A percentile compares a stretch with the other conserved stretches of the same genome.
Evolutionary conservation across 2,888 invertebrate species (phyloP).

Genomic region (Zygaena filipendulae): DNA sequence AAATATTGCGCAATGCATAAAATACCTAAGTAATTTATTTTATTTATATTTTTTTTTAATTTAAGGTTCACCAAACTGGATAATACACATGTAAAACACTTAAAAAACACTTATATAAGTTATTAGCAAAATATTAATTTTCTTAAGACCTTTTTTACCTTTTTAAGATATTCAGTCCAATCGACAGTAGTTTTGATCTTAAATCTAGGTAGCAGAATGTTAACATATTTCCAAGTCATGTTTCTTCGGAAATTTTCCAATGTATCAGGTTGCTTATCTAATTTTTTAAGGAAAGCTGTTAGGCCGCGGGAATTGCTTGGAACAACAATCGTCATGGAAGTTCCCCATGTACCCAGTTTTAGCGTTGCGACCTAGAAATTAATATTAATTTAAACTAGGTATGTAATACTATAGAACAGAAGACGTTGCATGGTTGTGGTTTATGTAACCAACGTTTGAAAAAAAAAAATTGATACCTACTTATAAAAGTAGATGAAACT

Average conservation of each 20-base stretch:
- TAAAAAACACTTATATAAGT: no score
- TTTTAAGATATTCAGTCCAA: conserved; percentile 27
- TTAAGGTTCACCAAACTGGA: no score
- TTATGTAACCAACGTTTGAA: no score
- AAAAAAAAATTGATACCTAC: no score
- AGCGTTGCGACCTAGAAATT: conserved; percentile 21
- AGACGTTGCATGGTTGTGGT: no score
- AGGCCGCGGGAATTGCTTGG: conserved; percentile 20
- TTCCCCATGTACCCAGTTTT: conserved; percentile 14
- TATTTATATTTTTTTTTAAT: no score
- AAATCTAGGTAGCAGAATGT: conserved; percentile 29
- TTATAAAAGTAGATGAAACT: no score
- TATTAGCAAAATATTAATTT: no score
- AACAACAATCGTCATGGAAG: conserved; percentile 24
- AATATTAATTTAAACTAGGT: conserved; percentile 1
- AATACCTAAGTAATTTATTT: no score
- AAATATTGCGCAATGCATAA: no score
- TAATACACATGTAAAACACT: no score
- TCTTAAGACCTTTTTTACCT: conserved; percentile 24
- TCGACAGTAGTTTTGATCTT: conserved; percentile 34
- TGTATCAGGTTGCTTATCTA: conserved; percentile 19
- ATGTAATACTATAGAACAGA: no score
- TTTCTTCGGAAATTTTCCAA: conserved; percentile 17
- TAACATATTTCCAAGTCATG: conserved; percentile 17
- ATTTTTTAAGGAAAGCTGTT: conserved; percentile 18